phyloP scores from a whole-genome alignment of 2,888 invertebrate genomes.

The Nomada fabriciana region DNA sequence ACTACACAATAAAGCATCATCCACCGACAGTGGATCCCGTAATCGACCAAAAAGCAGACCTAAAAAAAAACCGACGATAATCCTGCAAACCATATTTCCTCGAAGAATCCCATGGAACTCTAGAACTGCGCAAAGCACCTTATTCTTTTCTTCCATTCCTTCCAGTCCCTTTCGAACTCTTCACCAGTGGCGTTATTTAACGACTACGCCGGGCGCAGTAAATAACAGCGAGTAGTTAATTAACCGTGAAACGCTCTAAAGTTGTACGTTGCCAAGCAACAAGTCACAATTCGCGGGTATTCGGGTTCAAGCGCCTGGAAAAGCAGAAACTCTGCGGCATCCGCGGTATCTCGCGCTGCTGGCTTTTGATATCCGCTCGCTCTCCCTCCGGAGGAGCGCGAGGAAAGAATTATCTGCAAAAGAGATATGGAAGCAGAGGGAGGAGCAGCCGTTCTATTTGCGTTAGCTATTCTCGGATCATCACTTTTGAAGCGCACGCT shows the following conservation, averaged over 20 bases:
- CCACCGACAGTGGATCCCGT: no score
- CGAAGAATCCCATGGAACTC: background rate
- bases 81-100: background rate
- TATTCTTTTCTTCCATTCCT: background rate
- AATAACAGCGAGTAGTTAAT: conserved; percentile 25
- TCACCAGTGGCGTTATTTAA: conserved; percentile 11
- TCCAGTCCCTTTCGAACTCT: background rate
- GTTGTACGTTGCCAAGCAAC: conserved; percentile 28
- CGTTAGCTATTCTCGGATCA: conserved; percentile 58
- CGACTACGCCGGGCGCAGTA: conserved; percentile 7
- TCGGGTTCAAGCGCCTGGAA: conserved; percentile 39
- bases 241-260: conserved; percentile 21
- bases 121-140: background rate
- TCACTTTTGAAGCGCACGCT: conserved; percentile 47
- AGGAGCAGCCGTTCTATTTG: conserved; percentile 47
- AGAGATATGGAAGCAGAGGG: conserved; percentile 26
- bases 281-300: conserved; percentile 40
- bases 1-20: background rate
- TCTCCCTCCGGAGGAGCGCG: conserved; percentile 10
- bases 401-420: conserved; percentile 50
- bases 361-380: conserved; percentile 17
- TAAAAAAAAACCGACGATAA: background rate
- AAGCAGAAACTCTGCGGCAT: conserved; percentile 32
- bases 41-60: no score
- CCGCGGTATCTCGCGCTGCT: conserved; percentile 29